Evolutionary conservation across 2,797 vertebrate species (phyloP).

Genomic region (Mallotus villosus): DNA sequence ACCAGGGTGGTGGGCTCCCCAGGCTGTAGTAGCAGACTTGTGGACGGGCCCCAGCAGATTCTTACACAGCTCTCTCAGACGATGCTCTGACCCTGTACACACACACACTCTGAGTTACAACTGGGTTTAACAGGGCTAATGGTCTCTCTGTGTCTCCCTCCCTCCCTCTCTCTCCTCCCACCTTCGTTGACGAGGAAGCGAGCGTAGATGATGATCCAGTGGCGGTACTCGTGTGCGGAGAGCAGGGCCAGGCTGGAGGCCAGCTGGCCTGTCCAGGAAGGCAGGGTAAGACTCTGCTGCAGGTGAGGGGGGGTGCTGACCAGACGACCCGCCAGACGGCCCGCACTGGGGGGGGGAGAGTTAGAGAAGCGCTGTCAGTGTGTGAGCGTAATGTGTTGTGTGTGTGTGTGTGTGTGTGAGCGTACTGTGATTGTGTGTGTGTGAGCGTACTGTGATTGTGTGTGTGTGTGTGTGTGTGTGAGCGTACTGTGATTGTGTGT

Average conservation of each 20-base stretch:
- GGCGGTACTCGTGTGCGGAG: slow-evolving; percentile 89
- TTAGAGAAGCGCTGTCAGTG: background rate
- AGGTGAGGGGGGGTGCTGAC: slow-evolving; percentile 92
- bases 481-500: too few relatives aligned
- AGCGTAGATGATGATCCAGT: slow-evolving; percentile 97
- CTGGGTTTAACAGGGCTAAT: too few relatives aligned
- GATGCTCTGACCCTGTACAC: slow-evolving; percentile 87
- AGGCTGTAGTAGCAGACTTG: slow-evolving; percentile 85
- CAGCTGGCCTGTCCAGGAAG: slow-evolving; percentile 94
- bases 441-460: too few relatives aligned
- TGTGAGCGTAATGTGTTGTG: background rate
- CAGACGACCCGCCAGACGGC: slow-evolving; percentile 89
- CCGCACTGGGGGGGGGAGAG: slow-evolving; percentile 75
- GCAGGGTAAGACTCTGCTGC: slow-evolving; percentile 93
- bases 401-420: background rate
- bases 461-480: too few relatives aligned
- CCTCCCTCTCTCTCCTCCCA: slow-evolving; percentile 52
- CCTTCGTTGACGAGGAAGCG: slow-evolving; percentile 98
- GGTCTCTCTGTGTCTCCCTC: background rate
- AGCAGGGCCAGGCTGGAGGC: slow-evolving; percentile 86
- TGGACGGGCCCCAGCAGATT: slow-evolving; percentile 96
- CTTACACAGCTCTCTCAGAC: slow-evolving; percentile 92
- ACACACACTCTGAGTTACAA: background rate
- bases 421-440: too few relatives aligned
- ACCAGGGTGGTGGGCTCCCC: slow-evolving; percentile 94